Conservation (phyloP, 1,140 invertebrate species). For the Drusus annulatus region DNA sequence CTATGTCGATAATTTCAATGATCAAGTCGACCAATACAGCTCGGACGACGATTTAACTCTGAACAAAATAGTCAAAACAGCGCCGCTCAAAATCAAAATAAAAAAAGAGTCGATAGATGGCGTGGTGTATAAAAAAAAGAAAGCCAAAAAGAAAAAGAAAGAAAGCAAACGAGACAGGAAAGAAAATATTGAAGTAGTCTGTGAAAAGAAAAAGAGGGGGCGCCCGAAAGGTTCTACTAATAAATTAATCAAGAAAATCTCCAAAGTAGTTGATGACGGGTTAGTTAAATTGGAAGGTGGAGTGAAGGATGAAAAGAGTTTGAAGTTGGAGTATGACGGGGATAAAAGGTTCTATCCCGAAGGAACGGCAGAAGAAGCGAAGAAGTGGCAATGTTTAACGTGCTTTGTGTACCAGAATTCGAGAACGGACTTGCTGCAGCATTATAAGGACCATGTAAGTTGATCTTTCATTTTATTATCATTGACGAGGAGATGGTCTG, state of each 20-base stretch:
- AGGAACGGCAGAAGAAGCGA: slow-evolving; percentile 34
- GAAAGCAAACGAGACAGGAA: background rate
- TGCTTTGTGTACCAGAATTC: slow-evolving; percentile 49
- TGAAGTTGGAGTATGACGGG: slow-evolving; percentile 16
- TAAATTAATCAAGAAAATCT: slow-evolving; percentile 40
- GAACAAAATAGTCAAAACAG: slow-evolving; percentile 48
- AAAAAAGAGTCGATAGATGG: slow-evolving; percentile 34
- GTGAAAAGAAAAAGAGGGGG: background rate
- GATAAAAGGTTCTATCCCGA: slow-evolving; percentile 43
- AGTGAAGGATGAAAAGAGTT: background rate
- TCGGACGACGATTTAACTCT: slow-evolving; percentile 53
- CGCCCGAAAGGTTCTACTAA: slow-evolving; percentile 52
- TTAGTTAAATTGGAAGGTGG: slow-evolving; percentile 13
- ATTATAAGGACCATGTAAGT: slow-evolving; percentile 54
- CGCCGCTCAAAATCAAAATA: slow-evolving; percentile 48
- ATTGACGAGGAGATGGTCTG: no score
- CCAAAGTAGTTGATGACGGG: slow-evolving; percentile 30
- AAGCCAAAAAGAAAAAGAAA: slow-evolving; percentile 50
- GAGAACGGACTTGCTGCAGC: slow-evolving; percentile 51
- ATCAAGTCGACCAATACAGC: slow-evolving; percentile 46
- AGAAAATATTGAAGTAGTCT: background rate
- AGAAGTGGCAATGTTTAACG: slow-evolving; percentile 54
- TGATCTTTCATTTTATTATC: no score
- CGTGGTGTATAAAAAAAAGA: slow-evolving; percentile 44
- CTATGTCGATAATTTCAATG: background rate